phyloP scores from a whole-genome alignment of 2,113 vertebrate genomes.

The Poeciliopsis occidentalis region DNA sequence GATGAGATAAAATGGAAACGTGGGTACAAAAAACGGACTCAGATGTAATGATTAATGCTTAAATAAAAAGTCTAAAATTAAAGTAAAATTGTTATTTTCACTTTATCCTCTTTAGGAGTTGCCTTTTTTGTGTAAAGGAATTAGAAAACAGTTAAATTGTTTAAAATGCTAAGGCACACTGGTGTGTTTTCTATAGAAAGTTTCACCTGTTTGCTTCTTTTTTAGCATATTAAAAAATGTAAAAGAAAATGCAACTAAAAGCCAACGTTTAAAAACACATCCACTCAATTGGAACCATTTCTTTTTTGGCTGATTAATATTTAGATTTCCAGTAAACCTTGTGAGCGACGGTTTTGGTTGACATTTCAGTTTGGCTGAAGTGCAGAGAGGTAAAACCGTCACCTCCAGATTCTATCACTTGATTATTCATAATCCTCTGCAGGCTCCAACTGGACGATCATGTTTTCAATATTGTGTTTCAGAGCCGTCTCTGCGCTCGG shows the following conservation, averaged over 20 bases:
- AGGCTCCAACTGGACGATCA: constrained; percentile 29
- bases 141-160: too few species aligned
- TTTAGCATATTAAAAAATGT: too few species aligned
- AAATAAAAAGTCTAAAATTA: too few species aligned
- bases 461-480: constrained; percentile 60
- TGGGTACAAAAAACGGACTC: background rate
- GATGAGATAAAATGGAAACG: background rate
- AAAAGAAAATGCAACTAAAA: too few species aligned
- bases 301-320: constrained; percentile 9
- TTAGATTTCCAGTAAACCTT: background rate
- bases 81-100: too few species aligned
- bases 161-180: background rate
- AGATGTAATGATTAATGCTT: background rate
- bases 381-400: constrained; percentile 1
- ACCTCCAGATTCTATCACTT: constrained; percentile 22
- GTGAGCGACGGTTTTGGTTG: constrained; percentile 3
- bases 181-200: too few species aligned
- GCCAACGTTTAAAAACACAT: too few species aligned
- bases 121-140: background rate
- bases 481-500: constrained; percentile 29
- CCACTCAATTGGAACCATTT: background rate
- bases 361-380: constrained; percentile 11
- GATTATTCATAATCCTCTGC: constrained; percentile 46
- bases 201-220: too few species aligned
- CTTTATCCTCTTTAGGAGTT: background rate